These are phyloP conservation scores for Palythoa grandiflora DNA, from an alignment of 92 coral and sea anemone species.

Conservation along the genomic window DNA sequence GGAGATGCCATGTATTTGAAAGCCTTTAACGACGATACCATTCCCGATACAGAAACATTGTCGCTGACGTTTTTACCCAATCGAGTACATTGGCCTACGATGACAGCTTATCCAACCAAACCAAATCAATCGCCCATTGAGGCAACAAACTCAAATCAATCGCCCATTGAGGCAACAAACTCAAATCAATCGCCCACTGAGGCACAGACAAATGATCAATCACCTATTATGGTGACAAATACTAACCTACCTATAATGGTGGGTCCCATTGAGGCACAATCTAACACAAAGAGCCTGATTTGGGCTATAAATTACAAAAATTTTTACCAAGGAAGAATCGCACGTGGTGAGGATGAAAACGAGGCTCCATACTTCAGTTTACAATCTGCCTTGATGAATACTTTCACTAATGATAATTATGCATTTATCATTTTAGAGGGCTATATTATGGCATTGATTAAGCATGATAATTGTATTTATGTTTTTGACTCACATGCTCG, in stretches of 20 bases:
- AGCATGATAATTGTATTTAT: background rate
- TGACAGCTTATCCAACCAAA: background rate
- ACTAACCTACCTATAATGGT: slow-evolving; percentile 14
- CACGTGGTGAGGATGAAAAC: background rate
- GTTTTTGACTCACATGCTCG: background rate
- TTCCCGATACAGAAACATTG: background rate
- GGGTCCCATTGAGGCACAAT: background rate
- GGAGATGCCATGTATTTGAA: background rate
- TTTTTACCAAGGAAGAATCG: background rate
- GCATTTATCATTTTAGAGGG: background rate
- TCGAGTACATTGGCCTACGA: background rate
- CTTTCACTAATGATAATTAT: background rate
- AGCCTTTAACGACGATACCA: background rate
- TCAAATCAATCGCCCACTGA: background rate
- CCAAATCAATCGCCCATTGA: background rate
- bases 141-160: slow-evolving; percentile 14
- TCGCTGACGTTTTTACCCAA: too few relatives aligned
- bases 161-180: background rate
- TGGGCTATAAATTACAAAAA: slow-evolving; percentile 5
- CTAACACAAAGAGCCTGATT: background rate
- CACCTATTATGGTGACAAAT: slow-evolving; percentile 1
- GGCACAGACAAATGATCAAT: slow-evolving; percentile 25
- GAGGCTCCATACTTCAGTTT: background rate
- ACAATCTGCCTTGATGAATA: slow-evolving; percentile 3
- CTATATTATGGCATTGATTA: background rate